Conservation (phyloP, 1,140 invertebrate species). For the Cepaea nemoralis region DNA sequence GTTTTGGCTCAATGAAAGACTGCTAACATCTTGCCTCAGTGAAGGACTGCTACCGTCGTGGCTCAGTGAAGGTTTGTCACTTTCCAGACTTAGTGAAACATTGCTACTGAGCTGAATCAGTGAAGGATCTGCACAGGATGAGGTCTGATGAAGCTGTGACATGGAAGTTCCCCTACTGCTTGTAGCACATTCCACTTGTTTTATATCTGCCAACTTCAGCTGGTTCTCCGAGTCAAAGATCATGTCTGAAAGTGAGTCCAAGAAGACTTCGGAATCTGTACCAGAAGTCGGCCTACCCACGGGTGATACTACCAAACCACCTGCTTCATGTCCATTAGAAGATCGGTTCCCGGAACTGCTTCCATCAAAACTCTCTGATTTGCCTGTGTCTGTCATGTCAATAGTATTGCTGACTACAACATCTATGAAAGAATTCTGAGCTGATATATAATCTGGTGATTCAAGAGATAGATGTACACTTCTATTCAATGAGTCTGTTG, state of each 20-base stretch:
- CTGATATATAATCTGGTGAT: neutral
- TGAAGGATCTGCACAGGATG: neutral
- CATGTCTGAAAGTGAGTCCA: conserved; percentile 26
- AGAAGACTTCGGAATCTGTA: conserved; percentile 35
- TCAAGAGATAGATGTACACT: neutral
- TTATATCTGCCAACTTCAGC: neutral
- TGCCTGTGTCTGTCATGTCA: neutral
- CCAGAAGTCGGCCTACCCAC: neutral
- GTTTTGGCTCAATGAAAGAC: no score
- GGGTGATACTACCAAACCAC: neutral
- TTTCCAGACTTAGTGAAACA: no score
- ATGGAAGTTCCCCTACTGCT: neutral
- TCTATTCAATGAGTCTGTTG: neutral
- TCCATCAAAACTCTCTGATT: neutral
- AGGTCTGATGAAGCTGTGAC: no score
- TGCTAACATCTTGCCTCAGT: no score
- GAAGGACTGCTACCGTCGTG: no score
- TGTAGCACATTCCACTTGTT: neutral
- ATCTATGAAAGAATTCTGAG: neutral
- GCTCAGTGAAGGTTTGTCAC: no score
- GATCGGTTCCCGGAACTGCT: neutral
- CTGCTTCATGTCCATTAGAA: neutral
- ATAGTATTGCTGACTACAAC: neutral
- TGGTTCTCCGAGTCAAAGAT: conserved; percentile 5
- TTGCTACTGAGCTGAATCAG: no score